A percentile compares a stretch with the other conserved stretches of the same genome.
These are phyloP conservation scores for Ceratotherium simum DNA, from an alignment of 2,113 vertebrate species.

Conservation along the genomic window DNA sequence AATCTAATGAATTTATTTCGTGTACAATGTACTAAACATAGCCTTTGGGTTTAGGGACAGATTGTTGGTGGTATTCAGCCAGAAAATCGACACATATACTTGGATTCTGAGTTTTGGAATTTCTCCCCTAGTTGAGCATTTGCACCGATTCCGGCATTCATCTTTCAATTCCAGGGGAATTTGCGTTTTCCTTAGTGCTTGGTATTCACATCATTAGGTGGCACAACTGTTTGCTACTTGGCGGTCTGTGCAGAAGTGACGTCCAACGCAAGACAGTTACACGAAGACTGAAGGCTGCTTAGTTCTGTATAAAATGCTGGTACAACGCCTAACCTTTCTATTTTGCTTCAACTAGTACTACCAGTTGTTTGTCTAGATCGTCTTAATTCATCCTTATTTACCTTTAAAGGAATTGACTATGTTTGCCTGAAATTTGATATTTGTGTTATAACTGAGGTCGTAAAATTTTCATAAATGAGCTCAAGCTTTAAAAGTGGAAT, in stretches of 20 bases:
- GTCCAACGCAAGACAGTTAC: not conserved
- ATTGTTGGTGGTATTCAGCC: not conserved
- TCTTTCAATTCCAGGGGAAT: constrained; percentile 41
- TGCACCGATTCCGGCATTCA: not conserved
- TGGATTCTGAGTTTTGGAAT: not conserved
- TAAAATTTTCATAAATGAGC: constrained; percentile 24
- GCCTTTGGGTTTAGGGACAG: not conserved
- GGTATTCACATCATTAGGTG: not conserved
- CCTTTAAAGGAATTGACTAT: not conserved
- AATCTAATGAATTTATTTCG: constrained; percentile 3
- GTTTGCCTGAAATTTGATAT: constrained; percentile 7
- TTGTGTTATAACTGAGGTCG: not conserved
- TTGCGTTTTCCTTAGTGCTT: not conserved
- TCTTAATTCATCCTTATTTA: not conserved
- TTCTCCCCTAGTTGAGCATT: not conserved
- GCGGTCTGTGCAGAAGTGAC: not conserved
- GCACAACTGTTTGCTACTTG: not conserved
- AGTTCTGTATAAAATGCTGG: not conserved
- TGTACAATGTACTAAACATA: not conserved
- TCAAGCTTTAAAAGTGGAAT: not conserved
- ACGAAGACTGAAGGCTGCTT: not conserved
- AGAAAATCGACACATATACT: not conserved
- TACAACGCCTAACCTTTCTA: not conserved
- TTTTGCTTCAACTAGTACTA: not conserved
- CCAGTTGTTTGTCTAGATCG: not conserved